phyloP scores from a whole-genome alignment of 2,888 invertebrate species.

The Metopia argyrocephala region DNA sequence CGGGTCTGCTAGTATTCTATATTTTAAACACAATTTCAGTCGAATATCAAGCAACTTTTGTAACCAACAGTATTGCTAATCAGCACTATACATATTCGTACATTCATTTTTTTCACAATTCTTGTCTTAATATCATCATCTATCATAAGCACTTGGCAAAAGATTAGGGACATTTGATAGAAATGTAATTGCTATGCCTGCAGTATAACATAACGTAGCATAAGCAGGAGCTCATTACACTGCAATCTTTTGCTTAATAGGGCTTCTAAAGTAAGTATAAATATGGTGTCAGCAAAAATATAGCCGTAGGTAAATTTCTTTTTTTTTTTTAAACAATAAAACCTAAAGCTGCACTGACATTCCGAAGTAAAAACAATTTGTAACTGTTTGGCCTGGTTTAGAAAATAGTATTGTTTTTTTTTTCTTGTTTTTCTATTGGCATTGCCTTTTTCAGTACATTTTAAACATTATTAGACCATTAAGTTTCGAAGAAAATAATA shows the following conservation, averaged over 20 bases:
- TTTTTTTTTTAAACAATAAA: not conserved
- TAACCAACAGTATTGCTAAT: not conserved
- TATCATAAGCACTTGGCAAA: conserved; percentile 14
- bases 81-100: too few relatives aligned
- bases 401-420: not conserved
- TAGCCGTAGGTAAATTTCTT: not conserved
- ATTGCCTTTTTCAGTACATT: too few relatives aligned
- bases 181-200: conserved; percentile 41
- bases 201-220: not conserved
- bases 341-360: conserved; percentile 8
- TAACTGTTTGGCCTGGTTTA: not conserved
- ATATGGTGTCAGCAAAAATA: not conserved
- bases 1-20: too few relatives aligned
- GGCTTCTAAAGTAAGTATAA: not conserved
- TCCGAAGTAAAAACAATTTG: not conserved
- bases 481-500: too few relatives aligned
- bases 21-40: not conserved
- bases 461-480: too few relatives aligned
- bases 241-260: conserved; percentile 7
- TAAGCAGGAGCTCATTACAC: not conserved
- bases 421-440: too few relatives aligned
- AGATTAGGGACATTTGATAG: conserved; percentile 33
- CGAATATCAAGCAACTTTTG: not conserved
- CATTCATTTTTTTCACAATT: not conserved
- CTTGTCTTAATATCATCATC: not conserved